A percentile compares a stretch with the other conserved stretches of the same genome.
Conservation (phyloP, 2,797 vertebrate species). For the Meriones psammophilus region DNA sequence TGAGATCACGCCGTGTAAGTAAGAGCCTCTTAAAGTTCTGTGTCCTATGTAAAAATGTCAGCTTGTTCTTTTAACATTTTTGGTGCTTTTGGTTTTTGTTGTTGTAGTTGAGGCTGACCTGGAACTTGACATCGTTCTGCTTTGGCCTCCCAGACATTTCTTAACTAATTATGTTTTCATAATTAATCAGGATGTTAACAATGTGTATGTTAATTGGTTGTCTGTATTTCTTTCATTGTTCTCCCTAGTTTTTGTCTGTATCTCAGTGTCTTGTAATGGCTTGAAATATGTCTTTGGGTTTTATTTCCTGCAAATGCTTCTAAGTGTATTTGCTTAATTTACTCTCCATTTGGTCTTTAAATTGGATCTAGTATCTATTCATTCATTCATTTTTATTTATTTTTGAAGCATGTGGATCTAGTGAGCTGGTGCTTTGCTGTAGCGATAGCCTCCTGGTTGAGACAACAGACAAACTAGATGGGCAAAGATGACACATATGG, state of each 20-base stretch:
- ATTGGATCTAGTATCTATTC: not conserved
- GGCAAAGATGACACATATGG: accelerated
- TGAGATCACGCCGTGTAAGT: not conserved
- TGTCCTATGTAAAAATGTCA: not conserved
- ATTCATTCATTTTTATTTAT: not conserved
- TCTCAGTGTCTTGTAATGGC: not conserved
- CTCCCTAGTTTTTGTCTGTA: not conserved
- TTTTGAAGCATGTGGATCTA: not conserved
- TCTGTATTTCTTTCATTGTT: constrained; percentile 1
- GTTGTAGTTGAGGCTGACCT: not conserved
- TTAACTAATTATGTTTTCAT: not conserved
- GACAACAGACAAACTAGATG: no score
- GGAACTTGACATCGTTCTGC: not conserved
- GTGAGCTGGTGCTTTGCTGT: not conserved
- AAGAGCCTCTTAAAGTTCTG: not conserved
- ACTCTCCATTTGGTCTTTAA: not conserved
- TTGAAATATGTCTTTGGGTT: not conserved
- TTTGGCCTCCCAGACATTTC: not conserved
- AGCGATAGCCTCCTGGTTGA: not conserved
- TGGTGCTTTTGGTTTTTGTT: not conserved
- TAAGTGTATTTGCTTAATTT: not conserved
- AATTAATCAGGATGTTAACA: not conserved
- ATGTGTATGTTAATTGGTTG: not conserved
- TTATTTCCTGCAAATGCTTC: not conserved
- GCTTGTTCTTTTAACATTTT: not conserved